Evolutionary conservation across 2,113 vertebrate species (phyloP).

Genomic region (Hippocampus comes): DNA sequence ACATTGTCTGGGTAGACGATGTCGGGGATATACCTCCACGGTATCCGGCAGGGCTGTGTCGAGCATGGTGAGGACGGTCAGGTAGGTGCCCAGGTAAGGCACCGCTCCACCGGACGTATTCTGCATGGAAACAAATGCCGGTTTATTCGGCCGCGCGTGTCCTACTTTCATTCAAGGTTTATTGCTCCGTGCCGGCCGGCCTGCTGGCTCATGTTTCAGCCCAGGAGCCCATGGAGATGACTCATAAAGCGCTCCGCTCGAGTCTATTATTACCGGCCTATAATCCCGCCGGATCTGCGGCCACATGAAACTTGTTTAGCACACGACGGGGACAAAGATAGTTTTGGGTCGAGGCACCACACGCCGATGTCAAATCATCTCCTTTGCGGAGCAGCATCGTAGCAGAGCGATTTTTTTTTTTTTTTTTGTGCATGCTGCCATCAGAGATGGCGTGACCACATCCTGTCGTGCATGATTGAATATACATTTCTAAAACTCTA

Average conservation of each 20-base stretch:
- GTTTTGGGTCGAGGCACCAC: constrained; percentile 23
- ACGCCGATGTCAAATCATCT: constrained; percentile 18
- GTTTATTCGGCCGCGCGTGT: neutral
- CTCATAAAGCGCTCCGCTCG: constrained; percentile 37
- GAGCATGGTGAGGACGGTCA: constrained; percentile 86
- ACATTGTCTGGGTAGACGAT: neutral
- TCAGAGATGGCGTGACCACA: neutral
- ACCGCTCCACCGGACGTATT: constrained; percentile 69
- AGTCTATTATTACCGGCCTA: constrained; percentile 62
- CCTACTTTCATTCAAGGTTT: neutral
- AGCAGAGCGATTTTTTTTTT: constrained; percentile 1
- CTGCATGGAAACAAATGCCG: constrained; percentile 44
- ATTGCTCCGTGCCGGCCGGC: neutral
- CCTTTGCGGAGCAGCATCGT: constrained; percentile 9
- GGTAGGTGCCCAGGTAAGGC: constrained; percentile 86
- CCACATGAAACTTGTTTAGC: constrained; percentile 47
- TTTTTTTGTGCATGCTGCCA: neutral
- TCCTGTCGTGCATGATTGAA: neutral
- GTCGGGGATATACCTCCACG: constrained; percentile 64
- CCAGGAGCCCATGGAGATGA: constrained; percentile 38
- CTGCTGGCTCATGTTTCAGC: constrained; percentile 31
- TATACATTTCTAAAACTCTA: neutral
- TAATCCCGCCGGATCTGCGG: constrained; percentile 43
- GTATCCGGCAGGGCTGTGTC: constrained; percentile 84
- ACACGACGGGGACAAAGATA: constrained; percentile 51